Conservation (phyloP, 2,888 invertebrate genomes). For the Saturnia japonica region DNA sequence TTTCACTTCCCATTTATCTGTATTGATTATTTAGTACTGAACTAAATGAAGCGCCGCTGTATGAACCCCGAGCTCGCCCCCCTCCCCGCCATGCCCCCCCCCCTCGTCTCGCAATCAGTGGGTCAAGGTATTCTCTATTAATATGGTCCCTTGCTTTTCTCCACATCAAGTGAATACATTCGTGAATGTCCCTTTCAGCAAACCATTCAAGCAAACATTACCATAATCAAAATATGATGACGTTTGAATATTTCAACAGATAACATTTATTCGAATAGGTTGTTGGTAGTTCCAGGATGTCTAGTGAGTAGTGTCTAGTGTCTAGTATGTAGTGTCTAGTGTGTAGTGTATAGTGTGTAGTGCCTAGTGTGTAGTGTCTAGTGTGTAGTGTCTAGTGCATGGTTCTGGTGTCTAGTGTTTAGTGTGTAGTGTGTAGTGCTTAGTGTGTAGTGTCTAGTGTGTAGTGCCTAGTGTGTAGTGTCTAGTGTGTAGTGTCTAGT, state of each 20-base stretch:
- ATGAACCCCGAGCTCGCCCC: not conserved
- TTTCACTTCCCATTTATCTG: not conserved
- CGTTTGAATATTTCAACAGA: not conserved
- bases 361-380: no score
- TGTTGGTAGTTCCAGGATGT: no score
- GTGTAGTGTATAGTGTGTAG: no score
- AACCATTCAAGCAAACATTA: not conserved
- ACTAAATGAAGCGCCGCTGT: conserved; percentile 2
- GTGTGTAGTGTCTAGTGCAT: no score
- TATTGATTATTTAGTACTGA: conserved; percentile 9
- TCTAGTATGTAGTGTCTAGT: no score
- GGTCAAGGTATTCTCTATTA: conserved; percentile 8
- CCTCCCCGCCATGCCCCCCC: not conserved
- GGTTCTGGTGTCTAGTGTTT: no score
- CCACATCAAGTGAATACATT: not conserved
- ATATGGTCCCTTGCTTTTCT: not conserved
- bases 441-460: no score
- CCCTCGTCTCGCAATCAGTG: not conserved
- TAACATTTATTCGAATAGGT: not conserved
- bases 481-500: no score
- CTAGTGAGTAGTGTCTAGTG: no score
- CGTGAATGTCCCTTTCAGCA: not conserved
- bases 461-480: no score
- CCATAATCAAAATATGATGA: not conserved
- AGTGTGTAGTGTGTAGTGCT: no score